Conservation (phyloP, 2,888 invertebrate genomes). For the Plusia festucae region DNA sequence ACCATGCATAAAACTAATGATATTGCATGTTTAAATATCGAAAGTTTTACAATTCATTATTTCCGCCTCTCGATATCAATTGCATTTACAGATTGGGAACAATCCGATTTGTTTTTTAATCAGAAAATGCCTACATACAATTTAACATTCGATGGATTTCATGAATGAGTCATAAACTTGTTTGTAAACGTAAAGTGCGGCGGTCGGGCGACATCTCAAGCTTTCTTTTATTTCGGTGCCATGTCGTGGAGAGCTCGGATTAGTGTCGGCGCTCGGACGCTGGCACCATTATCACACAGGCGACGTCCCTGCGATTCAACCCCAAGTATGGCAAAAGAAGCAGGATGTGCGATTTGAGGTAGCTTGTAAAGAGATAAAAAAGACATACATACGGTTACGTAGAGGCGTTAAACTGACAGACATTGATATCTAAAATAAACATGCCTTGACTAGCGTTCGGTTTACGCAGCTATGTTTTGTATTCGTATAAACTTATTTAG, state of each 20-base stretch:
- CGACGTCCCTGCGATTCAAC: conserved; percentile 64
- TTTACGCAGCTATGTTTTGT: conserved; percentile 19
- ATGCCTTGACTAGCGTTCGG: conserved; percentile 22
- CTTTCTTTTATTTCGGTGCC: conserved; percentile 80
- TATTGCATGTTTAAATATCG: conserved; percentile 16
- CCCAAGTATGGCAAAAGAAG: conserved; percentile 53
- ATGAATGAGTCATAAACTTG: conserved; percentile 59
- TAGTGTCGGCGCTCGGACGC: conserved; percentile 67
- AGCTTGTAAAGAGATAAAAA: conserved; percentile 56
- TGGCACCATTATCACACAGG: conserved; percentile 66
- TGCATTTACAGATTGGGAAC: conserved; percentile 16
- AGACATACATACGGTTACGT: conserved; percentile 46
- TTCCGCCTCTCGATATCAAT: conserved; percentile 26
- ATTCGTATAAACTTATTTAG: conserved; percentile 34
- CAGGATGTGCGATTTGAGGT: conserved; percentile 56
- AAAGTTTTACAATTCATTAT: conserved; percentile 36
- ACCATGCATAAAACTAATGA: conserved; percentile 10
- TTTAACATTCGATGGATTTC: conserved; percentile 52
- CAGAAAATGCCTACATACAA: conserved; percentile 30
- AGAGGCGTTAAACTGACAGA: conserved; percentile 54
- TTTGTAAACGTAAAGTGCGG: conserved; percentile 51
- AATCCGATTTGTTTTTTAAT: conserved; percentile 22
- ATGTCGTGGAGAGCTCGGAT: conserved; percentile 69
- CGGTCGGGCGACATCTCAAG: conserved; percentile 68
- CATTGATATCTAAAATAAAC: conserved; percentile 47